Evolutionary conservation across 37 sponge, comb jelly and placozoan genomes (phyloP), one percentile per base, ranked within the genome.

Genomic region (Bolinopsis microptera): DNA sequence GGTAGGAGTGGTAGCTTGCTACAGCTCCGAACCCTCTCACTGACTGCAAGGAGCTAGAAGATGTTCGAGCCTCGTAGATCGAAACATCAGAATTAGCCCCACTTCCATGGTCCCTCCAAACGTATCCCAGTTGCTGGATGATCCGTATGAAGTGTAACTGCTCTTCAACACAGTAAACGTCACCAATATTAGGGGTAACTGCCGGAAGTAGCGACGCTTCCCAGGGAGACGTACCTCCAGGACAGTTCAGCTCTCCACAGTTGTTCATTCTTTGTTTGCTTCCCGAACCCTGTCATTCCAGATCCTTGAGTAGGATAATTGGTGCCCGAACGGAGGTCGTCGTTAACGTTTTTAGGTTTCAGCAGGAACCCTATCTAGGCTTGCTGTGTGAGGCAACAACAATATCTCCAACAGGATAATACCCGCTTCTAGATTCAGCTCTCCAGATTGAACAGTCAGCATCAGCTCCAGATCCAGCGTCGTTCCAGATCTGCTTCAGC

Each of bases 381-480:
- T 35, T 77, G 18, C 21, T 32, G 21, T 33, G 35, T 28, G 80
- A 35, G 3, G 35, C 35, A 16, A 32, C 35, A 9, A 36, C 80
- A 32, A 77, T 77, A 18, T 77, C 80, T 35, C 80, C 80, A 13
- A 77, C 18, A 33, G 80, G 22, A 36, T 77, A 77, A 36, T 32
- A 77, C 8, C 35, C 37, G 28, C 18, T 16, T 77, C 35, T 32
- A 32, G 80, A 32, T 1, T 1, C 33, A 33, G 35, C 80, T 77
- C 80, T 77, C 80, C 80, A 77, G 35, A 77, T 77, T 1, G 80
- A 77, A 18, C 28, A 16, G 37, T 77, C 21, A 16, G 37, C 22
- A 16, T 34, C 21, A 0, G 80, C 32, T 13, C 37, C 33, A 1
- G 74, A 70, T 70, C 74, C 74, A 22, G 27, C 21, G 80, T 77